A percentile compares a stretch with the other conserved stretches of the same genome.
Conservation (phyloP, 2,113 vertebrate species). For the Aptenodytes patagonicus region DNA sequence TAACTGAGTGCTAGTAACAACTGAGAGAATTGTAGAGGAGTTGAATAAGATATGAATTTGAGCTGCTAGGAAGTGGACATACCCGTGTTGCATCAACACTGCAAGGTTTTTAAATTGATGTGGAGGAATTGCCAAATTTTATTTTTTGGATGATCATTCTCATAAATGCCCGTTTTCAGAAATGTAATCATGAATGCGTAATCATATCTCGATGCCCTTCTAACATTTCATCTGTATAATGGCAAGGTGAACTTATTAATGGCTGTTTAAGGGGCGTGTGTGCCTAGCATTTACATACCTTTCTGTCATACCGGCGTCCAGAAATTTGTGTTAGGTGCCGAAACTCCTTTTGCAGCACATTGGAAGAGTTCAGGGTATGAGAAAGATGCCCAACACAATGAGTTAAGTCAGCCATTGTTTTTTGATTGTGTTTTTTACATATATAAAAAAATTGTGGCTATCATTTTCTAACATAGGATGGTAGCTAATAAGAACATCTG, state of each 20-base stretch:
- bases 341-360: background rate
- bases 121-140: background rate
- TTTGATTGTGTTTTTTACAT: background rate
- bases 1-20: background rate
- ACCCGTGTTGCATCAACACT: background rate
- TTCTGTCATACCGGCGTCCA: background rate
- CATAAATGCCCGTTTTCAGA: background rate
- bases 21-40: background rate
- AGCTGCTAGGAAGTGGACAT: background rate
- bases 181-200: background rate
- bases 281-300: background rate
- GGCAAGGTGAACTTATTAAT: background rate
- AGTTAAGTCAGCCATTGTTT: background rate
- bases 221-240: background rate
- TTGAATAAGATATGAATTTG: background rate
- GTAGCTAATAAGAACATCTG: background rate
- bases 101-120: background rate
- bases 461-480: background rate
- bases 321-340: background rate
- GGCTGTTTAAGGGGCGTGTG: background rate
- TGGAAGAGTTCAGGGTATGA: background rate
- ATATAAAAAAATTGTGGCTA: background rate
- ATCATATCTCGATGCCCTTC: background rate
- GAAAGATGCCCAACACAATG: background rate
- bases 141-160: background rate